Evolutionary conservation across 2,888 invertebrate genomes (phyloP).

Genomic region (Harpalus rubripes): DNA sequence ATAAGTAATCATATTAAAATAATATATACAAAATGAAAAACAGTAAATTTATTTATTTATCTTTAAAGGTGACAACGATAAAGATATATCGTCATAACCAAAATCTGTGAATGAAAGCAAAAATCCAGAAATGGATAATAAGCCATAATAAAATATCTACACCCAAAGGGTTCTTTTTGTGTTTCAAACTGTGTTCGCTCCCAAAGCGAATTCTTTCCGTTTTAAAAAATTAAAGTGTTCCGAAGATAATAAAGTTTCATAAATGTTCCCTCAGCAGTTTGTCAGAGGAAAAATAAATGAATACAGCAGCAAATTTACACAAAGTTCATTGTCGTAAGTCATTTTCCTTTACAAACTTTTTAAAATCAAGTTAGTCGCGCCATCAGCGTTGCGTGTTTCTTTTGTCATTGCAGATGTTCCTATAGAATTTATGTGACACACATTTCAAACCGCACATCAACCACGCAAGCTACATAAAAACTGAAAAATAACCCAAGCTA

Average conservation of each 20-base stretch:
- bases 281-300: constrained; percentile 45
- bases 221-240: background rate
- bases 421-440: constrained; percentile 39
- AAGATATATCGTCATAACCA: too few relatives aligned
- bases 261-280: constrained; percentile 18
- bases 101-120: too few relatives aligned
- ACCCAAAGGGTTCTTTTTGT: background rate
- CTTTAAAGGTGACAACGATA: too few relatives aligned
- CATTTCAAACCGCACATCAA: constrained; percentile 36
- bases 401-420: constrained; percentile 43
- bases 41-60: too few relatives aligned
- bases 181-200: background rate
- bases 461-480: constrained; percentile 35
- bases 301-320: constrained; percentile 27
- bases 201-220: background rate
- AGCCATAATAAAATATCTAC: too few relatives aligned
- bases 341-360: constrained; percentile 41
- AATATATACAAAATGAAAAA: too few relatives aligned
- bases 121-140: too few relatives aligned
- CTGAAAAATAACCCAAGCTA: background rate
- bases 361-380: constrained; percentile 41
- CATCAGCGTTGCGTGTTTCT: constrained; percentile 28
- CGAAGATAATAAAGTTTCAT: background rate
- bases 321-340: constrained; percentile 41
- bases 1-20: too few relatives aligned